phyloP scores from a whole-genome alignment of 2,113 vertebrate species.

The Campylorhamphus procurvoides region DNA sequence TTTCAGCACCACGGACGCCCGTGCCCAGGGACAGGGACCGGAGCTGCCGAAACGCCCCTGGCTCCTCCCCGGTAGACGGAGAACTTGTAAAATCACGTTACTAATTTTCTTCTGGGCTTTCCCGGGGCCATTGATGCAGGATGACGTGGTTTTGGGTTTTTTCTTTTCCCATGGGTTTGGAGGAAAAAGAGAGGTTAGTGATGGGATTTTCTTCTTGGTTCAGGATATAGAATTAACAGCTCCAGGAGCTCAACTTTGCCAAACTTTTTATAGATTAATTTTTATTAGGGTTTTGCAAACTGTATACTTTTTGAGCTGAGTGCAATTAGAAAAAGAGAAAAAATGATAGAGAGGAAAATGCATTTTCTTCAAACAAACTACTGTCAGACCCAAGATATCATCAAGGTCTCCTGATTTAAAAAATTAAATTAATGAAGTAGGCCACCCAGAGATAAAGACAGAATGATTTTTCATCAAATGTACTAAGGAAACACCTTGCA shows the following conservation, averaged over 20 bases:
- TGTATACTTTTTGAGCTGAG: neutral
- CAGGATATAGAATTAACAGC: neutral
- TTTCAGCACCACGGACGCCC: conserved; percentile 39
- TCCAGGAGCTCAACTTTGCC: neutral
- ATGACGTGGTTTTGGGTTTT: too few species aligned
- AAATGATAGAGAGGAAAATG: fast-evolving
- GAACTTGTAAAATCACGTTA: fast-evolving
- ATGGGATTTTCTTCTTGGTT: neutral
- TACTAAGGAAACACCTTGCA: neutral
- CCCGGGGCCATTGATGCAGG: neutral
- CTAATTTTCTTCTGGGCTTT: neutral
- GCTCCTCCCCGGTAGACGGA: neutral
- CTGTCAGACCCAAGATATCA: neutral
- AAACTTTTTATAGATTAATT: too few species aligned
- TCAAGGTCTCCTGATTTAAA: neutral
- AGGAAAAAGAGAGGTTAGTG: too few species aligned
- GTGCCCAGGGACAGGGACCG: neutral
- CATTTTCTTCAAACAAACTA: neutral
- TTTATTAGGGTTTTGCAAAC: neutral
- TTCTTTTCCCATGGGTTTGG: neutral
- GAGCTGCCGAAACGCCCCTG: neutral
- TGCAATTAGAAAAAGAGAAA: neutral
- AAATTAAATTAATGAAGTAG: neutral
- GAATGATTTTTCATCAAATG: neutral
- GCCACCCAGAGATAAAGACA: neutral